These are phyloP conservation scores for Macroglossus sobrinus DNA, from an alignment of 2,113 vertebrate genomes.

Conservation along the genomic window DNA sequence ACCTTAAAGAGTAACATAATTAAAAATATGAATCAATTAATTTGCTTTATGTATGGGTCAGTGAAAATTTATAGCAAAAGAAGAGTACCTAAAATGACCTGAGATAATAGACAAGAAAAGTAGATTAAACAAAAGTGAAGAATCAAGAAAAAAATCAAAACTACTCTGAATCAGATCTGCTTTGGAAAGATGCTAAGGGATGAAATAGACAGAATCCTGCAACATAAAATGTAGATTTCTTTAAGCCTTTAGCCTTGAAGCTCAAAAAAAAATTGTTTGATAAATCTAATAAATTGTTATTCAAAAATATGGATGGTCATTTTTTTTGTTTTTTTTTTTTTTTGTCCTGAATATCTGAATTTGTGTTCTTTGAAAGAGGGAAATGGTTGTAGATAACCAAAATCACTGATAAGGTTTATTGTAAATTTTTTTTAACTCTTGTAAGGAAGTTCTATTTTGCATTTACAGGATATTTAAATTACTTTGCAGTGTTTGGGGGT, in stretches of 20 bases:
- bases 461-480: background rate
- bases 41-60: background rate
- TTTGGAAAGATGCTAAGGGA: constrained; percentile 3
- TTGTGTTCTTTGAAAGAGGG: background rate
- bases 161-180: background rate
- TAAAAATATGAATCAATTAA: background rate
- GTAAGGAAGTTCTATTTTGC: constrained; percentile 18
- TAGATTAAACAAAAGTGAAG: constrained; percentile 25
- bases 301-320: background rate
- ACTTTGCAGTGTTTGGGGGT: background rate
- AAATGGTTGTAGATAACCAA: background rate
- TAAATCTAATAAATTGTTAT: background rate
- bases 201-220: background rate
- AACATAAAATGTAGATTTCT: background rate
- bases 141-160: background rate
- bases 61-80: background rate
- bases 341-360: background rate
- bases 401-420: background rate
- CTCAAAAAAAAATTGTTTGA: background rate
- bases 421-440: background rate
- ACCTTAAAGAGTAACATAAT: background rate
- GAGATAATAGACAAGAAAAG: background rate
- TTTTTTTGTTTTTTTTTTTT: constrained; percentile 16
- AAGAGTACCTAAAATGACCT: background rate
- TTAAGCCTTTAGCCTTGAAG: background rate